phyloP scores from a whole-genome alignment of 2,888 invertebrate genomes.

The Ophion ventricosus region DNA sequence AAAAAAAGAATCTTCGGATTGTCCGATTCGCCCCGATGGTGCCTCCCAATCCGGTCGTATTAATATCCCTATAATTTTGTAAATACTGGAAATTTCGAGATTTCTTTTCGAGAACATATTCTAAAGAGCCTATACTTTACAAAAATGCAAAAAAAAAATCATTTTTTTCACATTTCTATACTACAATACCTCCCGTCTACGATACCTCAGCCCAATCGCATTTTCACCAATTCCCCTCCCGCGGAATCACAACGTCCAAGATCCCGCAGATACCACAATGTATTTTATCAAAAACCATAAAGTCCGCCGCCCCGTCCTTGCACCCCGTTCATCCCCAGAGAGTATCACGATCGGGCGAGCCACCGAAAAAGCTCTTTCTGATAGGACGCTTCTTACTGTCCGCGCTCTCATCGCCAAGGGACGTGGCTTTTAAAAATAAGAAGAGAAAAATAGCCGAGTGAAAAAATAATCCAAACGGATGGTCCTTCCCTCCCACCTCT shows the following conservation, averaged over 20 bases:
- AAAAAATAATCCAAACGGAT: constrained; percentile 82
- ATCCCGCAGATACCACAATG: neutral
- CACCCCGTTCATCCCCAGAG: neutral
- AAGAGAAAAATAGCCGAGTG: constrained; percentile 17
- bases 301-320: too few relatives aligned
- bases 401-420: neutral
- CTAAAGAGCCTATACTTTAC: too few relatives aligned
- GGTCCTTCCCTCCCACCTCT: constrained; percentile 70
- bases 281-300: neutral
- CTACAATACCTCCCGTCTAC: too few relatives aligned
- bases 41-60: too few relatives aligned
- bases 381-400: neutral
- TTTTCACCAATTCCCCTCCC: neutral
- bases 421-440: constrained; percentile 24
- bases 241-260: neutral
- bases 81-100: too few relatives aligned
- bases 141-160: too few relatives aligned
- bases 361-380: neutral
- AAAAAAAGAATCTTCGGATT: neutral
- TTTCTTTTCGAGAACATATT: too few relatives aligned
- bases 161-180: too few relatives aligned
- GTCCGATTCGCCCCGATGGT: too few relatives aligned
- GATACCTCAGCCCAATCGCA: neutral
- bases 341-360: neutral
- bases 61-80: too few relatives aligned